A percentile compares a stretch with the other conserved stretches of the same genome.
These are phyloP conservation scores for Ptychobarbus kaznakovi DNA, from an alignment of 2,797 vertebrate species.

Conservation along the genomic window DNA sequence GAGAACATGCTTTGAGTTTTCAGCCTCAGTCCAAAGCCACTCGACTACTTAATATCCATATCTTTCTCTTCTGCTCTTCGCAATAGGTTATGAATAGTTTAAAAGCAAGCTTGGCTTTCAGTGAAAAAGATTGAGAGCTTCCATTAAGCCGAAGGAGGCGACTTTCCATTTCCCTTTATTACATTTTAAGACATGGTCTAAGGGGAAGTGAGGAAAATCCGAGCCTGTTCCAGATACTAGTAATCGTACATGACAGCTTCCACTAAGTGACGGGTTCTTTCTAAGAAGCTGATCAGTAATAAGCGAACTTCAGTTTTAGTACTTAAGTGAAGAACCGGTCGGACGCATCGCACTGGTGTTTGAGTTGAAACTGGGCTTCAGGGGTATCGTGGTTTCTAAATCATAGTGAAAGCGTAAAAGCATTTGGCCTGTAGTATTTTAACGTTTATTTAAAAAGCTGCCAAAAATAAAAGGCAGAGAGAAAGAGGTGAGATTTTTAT, in stretches of 20 bases:
- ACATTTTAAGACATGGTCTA: background rate
- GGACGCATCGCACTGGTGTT: too few species aligned
- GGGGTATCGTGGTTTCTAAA: too few species aligned
- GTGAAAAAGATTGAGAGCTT: conserved; percentile 22
- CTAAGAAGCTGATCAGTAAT: conserved; percentile 12
- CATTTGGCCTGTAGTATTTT: too few species aligned
- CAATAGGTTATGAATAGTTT: conserved; percentile 20
- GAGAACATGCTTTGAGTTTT: background rate
- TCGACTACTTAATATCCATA: conserved; percentile 8
- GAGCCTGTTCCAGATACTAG: background rate
- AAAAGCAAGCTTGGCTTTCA: conserved; percentile 29
- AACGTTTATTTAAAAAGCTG: too few species aligned
- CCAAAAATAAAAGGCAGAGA: too few species aligned
- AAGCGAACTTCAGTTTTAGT: background rate
- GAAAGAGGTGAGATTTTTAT: too few species aligned
- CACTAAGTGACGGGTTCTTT: background rate
- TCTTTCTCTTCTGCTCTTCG: background rate
- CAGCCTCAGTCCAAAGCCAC: conserved; percentile 4
- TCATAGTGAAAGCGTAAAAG: too few species aligned
- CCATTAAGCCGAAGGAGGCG: conserved; percentile 15
- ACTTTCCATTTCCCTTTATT: conserved; percentile 33
- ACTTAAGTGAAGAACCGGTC: background rate
- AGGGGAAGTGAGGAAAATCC: conserved; percentile 36
- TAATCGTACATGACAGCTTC: conserved; percentile 10
- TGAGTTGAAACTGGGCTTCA: background rate